A percentile compares a stretch with the other conserved stretches of the same genome.
Evolutionary conservation across 2,113 vertebrate species (phyloP).

Genomic region (Malaclemys terrapin): DNA sequence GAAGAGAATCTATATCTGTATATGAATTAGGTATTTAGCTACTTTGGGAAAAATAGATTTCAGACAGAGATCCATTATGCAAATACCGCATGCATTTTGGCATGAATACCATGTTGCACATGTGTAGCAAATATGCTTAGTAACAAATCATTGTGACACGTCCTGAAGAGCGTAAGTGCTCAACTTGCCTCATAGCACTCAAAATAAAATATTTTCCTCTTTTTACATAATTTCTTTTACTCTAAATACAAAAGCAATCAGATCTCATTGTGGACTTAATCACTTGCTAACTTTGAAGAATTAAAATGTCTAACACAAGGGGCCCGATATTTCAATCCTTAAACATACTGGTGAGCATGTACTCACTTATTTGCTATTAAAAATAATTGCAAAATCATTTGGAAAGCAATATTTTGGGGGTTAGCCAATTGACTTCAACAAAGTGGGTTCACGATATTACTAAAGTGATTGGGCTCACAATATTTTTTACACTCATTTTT

Average conservation of each 20-base stretch:
- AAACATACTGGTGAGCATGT: slow-evolving; percentile 65
- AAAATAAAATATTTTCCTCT: slow-evolving; percentile 61
- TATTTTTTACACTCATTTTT: neutral
- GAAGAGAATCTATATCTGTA: slow-evolving; percentile 54
- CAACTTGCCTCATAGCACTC: slow-evolving; percentile 41
- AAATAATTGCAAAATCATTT: slow-evolving; percentile 71
- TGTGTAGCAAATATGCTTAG: slow-evolving; percentile 58
- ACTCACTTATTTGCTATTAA: slow-evolving; percentile 63
- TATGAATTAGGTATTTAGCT: slow-evolving; percentile 52
- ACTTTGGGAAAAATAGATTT: slow-evolving; percentile 61
- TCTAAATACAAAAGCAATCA: slow-evolving; percentile 67
- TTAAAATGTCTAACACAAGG: slow-evolving; percentile 68
- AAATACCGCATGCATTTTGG: slow-evolving; percentile 57
- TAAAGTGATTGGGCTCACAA: neutral
- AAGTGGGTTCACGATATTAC: neutral
- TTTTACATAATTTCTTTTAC: slow-evolving; percentile 51
- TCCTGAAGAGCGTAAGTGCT: slow-evolving; percentile 39
- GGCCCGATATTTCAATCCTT: slow-evolving; percentile 43
- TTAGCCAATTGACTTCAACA: slow-evolving; percentile 57
- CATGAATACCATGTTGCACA: slow-evolving; percentile 49
- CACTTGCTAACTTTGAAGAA: slow-evolving; percentile 66
- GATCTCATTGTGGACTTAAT: slow-evolving; percentile 73
- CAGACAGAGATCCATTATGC: slow-evolving; percentile 48
- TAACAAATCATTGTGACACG: slow-evolving; percentile 40
- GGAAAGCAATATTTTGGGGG: slow-evolving; percentile 63